Conservation (phyloP, 2,797 vertebrate species). For the Glyptemys insculpta region DNA sequence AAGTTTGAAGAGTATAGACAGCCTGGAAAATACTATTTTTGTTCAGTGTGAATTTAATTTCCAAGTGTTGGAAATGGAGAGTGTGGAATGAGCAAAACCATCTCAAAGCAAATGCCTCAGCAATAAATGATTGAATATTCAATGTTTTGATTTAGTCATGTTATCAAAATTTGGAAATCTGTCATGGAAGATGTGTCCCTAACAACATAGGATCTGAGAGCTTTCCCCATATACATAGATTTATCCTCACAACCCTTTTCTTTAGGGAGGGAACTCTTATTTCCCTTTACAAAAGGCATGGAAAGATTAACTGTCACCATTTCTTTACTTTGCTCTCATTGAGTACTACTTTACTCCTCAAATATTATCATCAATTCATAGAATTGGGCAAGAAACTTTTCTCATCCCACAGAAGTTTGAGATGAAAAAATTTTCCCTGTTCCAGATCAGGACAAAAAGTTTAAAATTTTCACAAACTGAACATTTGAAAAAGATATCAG, state of each 20-base stretch:
- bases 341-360: background rate
- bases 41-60: background rate
- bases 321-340: background rate
- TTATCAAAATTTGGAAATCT: background rate
- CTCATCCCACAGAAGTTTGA: background rate
- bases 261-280: background rate
- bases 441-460: background rate
- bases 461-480: background rate
- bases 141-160: background rate
- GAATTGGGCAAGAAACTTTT: background rate
- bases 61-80: background rate
- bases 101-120: background rate
- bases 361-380: background rate
- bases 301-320: background rate
- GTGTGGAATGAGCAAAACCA: background rate
- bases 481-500: too few relatives aligned
- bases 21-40: background rate
- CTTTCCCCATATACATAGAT: background rate
- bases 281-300: background rate
- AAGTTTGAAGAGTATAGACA: background rate
- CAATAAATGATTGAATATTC: background rate
- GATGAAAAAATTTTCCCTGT: background rate
- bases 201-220: background rate
- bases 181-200: background rate
- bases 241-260: background rate